Base-by-base conservation (phyloP, 2,888 invertebrate species). In the Dromius quadrimaculatus region DNA sequence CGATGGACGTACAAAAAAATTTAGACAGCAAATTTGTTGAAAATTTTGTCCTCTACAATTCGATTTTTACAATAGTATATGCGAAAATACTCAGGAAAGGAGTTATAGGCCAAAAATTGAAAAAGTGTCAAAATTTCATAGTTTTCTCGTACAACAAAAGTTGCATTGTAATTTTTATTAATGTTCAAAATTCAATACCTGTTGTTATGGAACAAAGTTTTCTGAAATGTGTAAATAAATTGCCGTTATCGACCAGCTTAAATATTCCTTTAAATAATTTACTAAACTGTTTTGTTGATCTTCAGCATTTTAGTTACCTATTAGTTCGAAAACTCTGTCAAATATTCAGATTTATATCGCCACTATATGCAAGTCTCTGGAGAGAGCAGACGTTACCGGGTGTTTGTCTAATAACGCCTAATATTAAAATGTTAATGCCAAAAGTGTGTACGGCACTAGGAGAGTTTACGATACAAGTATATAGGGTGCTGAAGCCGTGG, bases 351-450 rank as follows among this genome's bases (percentile, higher is more conserved):
- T 22, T 62, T 41, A 41, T 28, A 11, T n/a, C 17, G 5, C 43
- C 22, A 43, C 22, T 43, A 22, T 28, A 62, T 62, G 13, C 41
- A 15, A 11, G 38, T n/a, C 11, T 20, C 19, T 8, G 2, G 45
- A 8, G n/a, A 4, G 13, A 3, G 15, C 28, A 23, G 15, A 15
- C 20, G 28, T 17, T 41, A 43, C 36, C 28, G 41, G 43, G 22
- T 62, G 43, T 62, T 41, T 19, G 62, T 61, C 22, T 62, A 41
- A 64, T 64, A 47, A 19, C 34, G 64, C 47, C 34, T 13, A 64
- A 62, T 70, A 70, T 70, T 61, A 70, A 70, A 70, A 70, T 62
- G 70, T 70, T 70, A 62, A 70, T 70, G 69, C 45, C 47, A 54
- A 54, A 54, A 38, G 15, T 66, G 57, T 57, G 41, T 57, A 43